Conservation (phyloP, 35 echinoderm and acorn worm genomes). For the Heliocidaris erythrogramma region DNA sequence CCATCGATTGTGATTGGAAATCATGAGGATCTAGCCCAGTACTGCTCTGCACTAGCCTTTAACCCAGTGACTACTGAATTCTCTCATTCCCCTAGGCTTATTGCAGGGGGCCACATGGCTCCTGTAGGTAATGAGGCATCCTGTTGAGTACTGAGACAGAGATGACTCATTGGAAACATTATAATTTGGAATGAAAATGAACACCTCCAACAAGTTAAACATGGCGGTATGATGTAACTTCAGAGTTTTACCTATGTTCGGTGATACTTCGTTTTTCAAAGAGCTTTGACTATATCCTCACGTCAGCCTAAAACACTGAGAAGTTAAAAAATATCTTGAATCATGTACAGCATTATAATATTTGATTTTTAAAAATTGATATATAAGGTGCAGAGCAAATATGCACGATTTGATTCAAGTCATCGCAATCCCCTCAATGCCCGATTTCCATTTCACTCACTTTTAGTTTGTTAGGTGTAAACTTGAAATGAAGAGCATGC, state of each 20-base stretch:
- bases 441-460: background rate
- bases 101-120: no score
- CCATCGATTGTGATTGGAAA: no score
- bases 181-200: background rate
- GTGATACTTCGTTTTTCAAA: background rate
- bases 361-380: background rate
- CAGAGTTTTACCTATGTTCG: no score
- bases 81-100: no score
- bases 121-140: no score
- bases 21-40: no score
- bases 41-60: no score
- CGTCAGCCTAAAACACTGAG: background rate
- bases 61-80: no score
- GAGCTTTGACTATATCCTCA: background rate
- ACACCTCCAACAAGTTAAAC: background rate
- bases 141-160: no score
- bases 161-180: no score
- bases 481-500: background rate
- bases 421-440: background rate
- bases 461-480: background rate
- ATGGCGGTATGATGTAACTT: background rate
- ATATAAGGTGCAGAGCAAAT: background rate
- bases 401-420: background rate
- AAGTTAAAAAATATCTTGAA: background rate
- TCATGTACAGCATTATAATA: background rate